phyloP scores from a whole-genome alignment of 2,888 invertebrate species.

The Arctia plantaginis region DNA sequence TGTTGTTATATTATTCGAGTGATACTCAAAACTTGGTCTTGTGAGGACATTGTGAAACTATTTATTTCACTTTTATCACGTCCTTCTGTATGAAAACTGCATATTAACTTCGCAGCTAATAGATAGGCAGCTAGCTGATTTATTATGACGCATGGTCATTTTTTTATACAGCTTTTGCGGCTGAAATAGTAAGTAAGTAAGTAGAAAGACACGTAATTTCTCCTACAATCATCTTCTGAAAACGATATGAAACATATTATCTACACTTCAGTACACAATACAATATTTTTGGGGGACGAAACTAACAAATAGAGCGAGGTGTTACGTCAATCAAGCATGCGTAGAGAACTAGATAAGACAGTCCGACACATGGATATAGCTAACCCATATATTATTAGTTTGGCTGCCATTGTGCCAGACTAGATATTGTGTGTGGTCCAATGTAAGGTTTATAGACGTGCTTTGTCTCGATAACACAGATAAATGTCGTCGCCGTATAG shows the following conservation, averaged over 20 bases:
- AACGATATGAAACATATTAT: constrained; percentile 48
- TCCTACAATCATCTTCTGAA: constrained; percentile 28
- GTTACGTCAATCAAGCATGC: constrained; percentile 72
- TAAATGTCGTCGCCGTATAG: constrained; percentile 83
- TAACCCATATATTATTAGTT: constrained; percentile 81
- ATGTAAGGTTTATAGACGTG: constrained; percentile 82
- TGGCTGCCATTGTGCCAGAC: constrained; percentile 76
- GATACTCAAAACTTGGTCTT: not conserved
- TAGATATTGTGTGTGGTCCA: constrained; percentile 86
- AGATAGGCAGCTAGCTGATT: constrained; percentile 47
- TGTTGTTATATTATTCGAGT: too few relatives aligned
- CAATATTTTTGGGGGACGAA: constrained; percentile 65
- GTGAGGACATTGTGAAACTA: not conserved
- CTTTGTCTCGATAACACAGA: constrained; percentile 86
- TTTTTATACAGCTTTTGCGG: constrained; percentile 43
- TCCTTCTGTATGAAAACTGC: not conserved
- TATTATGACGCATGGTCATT: constrained; percentile 48
- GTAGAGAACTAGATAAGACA: constrained; percentile 74
- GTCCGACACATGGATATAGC: constrained; percentile 72
- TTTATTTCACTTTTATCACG: not conserved
- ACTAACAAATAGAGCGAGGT: constrained; percentile 61
- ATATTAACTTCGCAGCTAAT: constrained; percentile 35
- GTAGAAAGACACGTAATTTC: too few relatives aligned
- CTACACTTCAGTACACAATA: constrained; percentile 54
- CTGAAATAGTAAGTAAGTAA: too few relatives aligned